Percentiles rank a stretch among this genome's conserved stretches.
phyloP scores from a whole-genome alignment of 23 tunicate genomes.

The Ciona savignyi region DNA sequence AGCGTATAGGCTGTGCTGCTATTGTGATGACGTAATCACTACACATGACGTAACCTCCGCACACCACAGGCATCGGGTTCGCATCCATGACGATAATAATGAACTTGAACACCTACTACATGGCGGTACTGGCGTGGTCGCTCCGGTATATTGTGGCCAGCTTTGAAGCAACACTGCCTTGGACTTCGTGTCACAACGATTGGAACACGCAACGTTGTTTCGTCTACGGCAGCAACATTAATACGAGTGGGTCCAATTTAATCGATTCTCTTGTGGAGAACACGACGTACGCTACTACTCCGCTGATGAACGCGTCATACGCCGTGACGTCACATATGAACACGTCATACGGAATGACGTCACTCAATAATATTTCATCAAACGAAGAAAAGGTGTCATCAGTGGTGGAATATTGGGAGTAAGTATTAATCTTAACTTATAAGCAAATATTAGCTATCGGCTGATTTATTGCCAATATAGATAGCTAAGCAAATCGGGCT shows the following conservation, averaged over 20 bases:
- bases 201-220: conserved; percentile 46
- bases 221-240: conserved; percentile 7
- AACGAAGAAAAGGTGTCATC: conserved; percentile 26
- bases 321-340: not conserved
- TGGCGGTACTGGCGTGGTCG: conserved; percentile 46
- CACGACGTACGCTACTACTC: not conserved
- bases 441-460: not conserved
- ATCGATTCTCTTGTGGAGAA: not conserved
- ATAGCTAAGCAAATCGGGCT: too few species aligned
- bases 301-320: not conserved
- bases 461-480: not conserved
- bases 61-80: conserved; percentile 34
- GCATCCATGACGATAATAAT: conserved; percentile 35
- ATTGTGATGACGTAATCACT: too few species aligned
- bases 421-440: not conserved
- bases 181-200: conserved; percentile 37
- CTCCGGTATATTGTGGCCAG: conserved; percentile 30
- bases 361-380: not conserved
- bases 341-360: not conserved
- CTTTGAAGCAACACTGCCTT: conserved; percentile 23
- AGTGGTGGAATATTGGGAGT: conserved; percentile 52
- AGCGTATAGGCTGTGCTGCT: too few species aligned
- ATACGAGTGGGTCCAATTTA: not conserved
- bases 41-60: too few species aligned
- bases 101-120: conserved; percentile 52